These are phyloP conservation scores for Mercenaria mercenaria DNA, from an alignment of 1,140 invertebrate species.

Conservation along the genomic window DNA sequence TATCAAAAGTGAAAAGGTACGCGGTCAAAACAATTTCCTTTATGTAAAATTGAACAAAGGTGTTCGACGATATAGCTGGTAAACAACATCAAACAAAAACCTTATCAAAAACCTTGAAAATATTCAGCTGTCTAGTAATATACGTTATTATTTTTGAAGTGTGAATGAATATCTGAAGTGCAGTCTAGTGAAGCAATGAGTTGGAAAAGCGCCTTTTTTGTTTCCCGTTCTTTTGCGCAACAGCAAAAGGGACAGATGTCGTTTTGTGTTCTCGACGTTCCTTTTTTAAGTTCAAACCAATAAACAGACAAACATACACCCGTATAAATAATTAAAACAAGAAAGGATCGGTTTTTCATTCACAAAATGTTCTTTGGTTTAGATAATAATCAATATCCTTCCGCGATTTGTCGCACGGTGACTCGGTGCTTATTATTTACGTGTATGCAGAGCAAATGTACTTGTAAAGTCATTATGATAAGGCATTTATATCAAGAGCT, in stretches of 20 bases:
- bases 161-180: background rate
- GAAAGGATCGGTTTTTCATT: conserved; percentile 20
- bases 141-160: background rate
- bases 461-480: background rate
- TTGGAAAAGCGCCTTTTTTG: background rate
- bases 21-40: background rate
- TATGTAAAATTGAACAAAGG: background rate
- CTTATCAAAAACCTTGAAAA: no score
- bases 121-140: background rate
- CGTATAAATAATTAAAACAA: conserved; percentile 29
- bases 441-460: background rate
- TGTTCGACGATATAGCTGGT: background rate
- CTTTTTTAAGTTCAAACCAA: conserved; percentile 34
- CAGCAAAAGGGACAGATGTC: conserved; percentile 2
- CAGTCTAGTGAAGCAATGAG: background rate
- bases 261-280: background rate
- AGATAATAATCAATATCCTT: conserved; percentile 14
- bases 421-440: conserved; percentile 2
- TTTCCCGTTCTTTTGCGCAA: background rate
- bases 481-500: no score
- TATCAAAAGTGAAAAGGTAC: background rate
- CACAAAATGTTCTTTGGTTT: conserved; percentile 9
- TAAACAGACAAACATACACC: background rate
- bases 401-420: background rate
- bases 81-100: no score